Evolutionary conservation across 2,888 invertebrate genomes (phyloP), one percentile per base, ranked within the genome.

Genomic region (Creontiades dilutus): DNA sequence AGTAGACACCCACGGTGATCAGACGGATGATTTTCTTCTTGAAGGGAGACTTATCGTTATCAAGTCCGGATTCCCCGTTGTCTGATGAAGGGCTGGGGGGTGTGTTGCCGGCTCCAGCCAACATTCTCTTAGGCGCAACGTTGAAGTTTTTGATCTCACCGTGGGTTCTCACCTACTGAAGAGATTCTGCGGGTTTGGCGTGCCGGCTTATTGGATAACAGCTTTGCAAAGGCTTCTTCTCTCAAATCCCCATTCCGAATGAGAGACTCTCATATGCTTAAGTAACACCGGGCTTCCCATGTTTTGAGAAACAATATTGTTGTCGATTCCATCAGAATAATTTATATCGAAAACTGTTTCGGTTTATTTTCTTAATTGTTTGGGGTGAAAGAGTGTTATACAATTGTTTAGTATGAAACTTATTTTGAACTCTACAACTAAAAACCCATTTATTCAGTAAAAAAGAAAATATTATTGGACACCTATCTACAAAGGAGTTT

Each of bases 1-100:
- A 46, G 75, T 86, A 86, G 76, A 86, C 75, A 13, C 86, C 86
- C 14, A 86, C 86, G 2, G 86, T 86, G 48, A 86, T 19, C 4
- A 86, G 16, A 2, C 86, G 86, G 19, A 76, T 46, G 19, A 76
- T 75, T 68, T 46, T 61, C 19, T 86, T 75, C 47, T 75, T 13
- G 11, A 52, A 23, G 37, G 55, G 37, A 0, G 57, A 19, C 46
- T 46, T 86, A 5, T 75, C 19, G 11, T 86, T 75, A 12, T 37
- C 47, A 0, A 47, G 13, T n/a, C 86, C 86, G 12, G 86, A 75
- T 48, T 86, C 86, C 9, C 86, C 86, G 7, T 76, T 76, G 68
- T 86, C 86, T 11, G 13, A 9, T 12, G 48, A 46, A 9, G 86
- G 76, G 52, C 48, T 75, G 13, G 47, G 46, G 0, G 86, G 75